Evolutionary conservation across 2,113 vertebrate genomes (phyloP).

Genomic region (Centropus unirufus): DNA sequence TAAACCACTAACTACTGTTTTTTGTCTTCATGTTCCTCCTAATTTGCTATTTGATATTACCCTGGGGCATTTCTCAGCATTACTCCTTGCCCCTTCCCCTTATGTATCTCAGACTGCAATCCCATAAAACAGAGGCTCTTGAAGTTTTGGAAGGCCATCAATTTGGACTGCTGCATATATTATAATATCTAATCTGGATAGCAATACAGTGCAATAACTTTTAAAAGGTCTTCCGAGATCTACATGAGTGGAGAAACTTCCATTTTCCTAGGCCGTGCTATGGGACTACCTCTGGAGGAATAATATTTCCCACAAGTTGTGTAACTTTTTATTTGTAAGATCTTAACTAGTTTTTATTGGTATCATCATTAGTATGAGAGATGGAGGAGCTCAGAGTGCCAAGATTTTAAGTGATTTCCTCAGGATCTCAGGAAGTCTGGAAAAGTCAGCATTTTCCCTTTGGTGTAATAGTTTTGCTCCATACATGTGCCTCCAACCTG

Average conservation of each 20-base stretch:
- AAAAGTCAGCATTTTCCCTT: neutral
- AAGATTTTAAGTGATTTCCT: neutral
- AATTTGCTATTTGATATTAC: neutral
- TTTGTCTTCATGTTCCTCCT: neutral
- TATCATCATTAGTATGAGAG: neutral
- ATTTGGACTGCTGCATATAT: neutral
- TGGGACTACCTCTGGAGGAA: neutral
- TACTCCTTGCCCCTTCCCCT: neutral
- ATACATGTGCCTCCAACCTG: neutral
- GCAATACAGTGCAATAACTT: neutral
- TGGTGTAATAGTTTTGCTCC: neutral
- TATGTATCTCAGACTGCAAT: neutral
- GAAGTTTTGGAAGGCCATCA: neutral
- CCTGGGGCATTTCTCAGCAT: neutral
- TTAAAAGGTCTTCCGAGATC: neutral
- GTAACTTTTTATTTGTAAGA: neutral
- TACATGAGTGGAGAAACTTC: neutral
- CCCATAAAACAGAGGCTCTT: neutral
- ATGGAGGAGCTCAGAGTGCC: neutral
- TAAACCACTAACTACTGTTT: neutral
- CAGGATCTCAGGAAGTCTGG: neutral
- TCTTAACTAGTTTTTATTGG: neutral
- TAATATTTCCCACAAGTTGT: neutral
- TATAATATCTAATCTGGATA: neutral
- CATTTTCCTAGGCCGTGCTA: neutral